phyloP scores from a whole-genome alignment of 2,888 invertebrate species.

The Marasmarcha lunaedactyla region DNA sequence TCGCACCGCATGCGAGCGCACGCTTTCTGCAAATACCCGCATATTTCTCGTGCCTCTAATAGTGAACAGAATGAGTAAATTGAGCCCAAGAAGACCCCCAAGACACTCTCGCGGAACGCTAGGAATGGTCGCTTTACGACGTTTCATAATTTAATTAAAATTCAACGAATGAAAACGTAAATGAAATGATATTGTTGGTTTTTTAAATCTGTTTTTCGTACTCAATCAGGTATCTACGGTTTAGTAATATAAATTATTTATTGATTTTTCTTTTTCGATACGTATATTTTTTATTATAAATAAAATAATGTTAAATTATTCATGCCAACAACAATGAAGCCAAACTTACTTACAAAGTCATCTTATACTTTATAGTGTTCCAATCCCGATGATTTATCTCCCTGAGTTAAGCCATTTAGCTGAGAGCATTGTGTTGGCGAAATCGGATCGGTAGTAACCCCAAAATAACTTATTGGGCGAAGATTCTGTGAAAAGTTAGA shows the following conservation, averaged over 20 bases:
- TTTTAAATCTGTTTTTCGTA: too few species aligned
- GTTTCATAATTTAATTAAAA: constrained; percentile 5
- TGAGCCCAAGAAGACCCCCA: constrained; percentile 28
- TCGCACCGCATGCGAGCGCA: constrained; percentile 31
- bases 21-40: constrained; percentile 58
- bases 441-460: constrained; percentile 16
- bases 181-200: too few species aligned
- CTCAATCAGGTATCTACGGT: too few species aligned
- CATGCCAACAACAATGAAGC: too few species aligned
- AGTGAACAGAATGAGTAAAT: constrained; percentile 24
- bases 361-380: too few species aligned
- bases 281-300: too few species aligned
- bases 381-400: background rate
- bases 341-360: too few species aligned
- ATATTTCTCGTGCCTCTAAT: constrained; percentile 54
- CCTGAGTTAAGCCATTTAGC: background rate
- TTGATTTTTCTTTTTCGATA: too few species aligned
- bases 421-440: constrained; percentile 1
- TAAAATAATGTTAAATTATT: too few species aligned
- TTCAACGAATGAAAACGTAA: background rate
- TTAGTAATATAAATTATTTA: too few species aligned
- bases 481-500: constrained; percentile 47
- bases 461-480: constrained; percentile 51
- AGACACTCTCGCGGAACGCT: constrained; percentile 25
- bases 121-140: constrained; percentile 15